A percentile compares a stretch with the other conserved stretches of the same genome.
These are phyloP conservation scores for Microplitis deprimator DNA, from an alignment of 2,888 invertebrate genomes.

Conservation along the genomic window DNA sequence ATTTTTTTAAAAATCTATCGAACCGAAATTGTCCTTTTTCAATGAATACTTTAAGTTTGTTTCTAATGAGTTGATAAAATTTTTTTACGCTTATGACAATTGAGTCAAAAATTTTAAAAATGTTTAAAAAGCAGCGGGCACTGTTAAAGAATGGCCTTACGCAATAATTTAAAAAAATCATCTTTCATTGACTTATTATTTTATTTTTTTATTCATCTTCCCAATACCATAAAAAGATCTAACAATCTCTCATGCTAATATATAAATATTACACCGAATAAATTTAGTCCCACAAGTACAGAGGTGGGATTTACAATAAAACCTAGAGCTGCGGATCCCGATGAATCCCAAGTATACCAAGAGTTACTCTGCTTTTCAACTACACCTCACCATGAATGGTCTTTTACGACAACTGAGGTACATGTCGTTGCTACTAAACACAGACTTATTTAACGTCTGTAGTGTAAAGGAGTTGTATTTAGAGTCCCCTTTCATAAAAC, in stretches of 20 bases:
- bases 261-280: constrained; percentile 50
- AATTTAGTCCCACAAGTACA: constrained; percentile 67
- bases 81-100: no score
- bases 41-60: no score
- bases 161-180: neutral
- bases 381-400: constrained; percentile 69
- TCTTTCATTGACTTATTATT: neutral
- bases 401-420: constrained; percentile 67
- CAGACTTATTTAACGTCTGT: constrained; percentile 39
- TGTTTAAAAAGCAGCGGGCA: no score
- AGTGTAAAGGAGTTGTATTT: constrained; percentile 36
- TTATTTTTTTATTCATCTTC: neutral
- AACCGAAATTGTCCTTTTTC: no score
- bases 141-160: no score
- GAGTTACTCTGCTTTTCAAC: constrained; percentile 71
- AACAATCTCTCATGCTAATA: constrained; percentile 39
- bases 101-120: no score
- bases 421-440: constrained; percentile 52
- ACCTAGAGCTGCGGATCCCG: constrained; percentile 68
- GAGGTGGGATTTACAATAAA: constrained; percentile 70
- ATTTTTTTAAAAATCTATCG: no score
- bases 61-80: no score
- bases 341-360: constrained; percentile 70
- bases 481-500: constrained; percentile 26
- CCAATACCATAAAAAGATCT: constrained; percentile 36